Conservation (phyloP, 2,888 invertebrate species). For the Nezara viridula region DNA sequence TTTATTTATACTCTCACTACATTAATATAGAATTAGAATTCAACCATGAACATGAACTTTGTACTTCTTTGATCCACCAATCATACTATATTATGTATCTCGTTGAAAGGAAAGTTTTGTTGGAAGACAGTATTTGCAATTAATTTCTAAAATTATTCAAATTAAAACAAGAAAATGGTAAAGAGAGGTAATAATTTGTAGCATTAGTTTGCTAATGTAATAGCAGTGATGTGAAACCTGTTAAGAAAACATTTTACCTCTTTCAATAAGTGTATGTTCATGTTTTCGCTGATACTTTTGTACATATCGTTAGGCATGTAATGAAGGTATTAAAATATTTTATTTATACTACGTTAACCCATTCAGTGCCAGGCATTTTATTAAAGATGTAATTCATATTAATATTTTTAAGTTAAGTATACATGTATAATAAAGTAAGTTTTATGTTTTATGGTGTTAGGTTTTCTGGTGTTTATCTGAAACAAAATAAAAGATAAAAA, state of each 20-base stretch:
- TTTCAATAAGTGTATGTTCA: neutral
- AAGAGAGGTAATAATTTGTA: neutral
- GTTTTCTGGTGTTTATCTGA: no score
- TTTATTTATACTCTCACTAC: conserved; percentile 41
- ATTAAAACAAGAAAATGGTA: neutral
- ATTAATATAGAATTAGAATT: neutral
- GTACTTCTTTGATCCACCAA: conserved; percentile 2
- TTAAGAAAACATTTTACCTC: conserved; percentile 4
- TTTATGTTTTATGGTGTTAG: no score
- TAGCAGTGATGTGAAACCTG: neutral
- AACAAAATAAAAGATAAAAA: no score
- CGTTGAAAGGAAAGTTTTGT: neutral
- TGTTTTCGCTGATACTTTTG: neutral
- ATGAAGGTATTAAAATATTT: neutral
- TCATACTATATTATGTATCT: conserved; percentile 5
- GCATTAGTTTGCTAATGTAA: neutral
- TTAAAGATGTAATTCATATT: neutral
- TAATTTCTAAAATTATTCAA: neutral
- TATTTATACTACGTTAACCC: neutral
- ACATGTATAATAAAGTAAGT: neutral
- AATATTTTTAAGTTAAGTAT: neutral
- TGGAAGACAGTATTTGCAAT: neutral
- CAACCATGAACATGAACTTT: neutral
- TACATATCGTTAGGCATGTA: neutral
- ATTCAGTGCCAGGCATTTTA: neutral